Evolutionary conservation across 2,888 invertebrate species (phyloP).

Genomic region (Mystacides longicornis): DNA sequence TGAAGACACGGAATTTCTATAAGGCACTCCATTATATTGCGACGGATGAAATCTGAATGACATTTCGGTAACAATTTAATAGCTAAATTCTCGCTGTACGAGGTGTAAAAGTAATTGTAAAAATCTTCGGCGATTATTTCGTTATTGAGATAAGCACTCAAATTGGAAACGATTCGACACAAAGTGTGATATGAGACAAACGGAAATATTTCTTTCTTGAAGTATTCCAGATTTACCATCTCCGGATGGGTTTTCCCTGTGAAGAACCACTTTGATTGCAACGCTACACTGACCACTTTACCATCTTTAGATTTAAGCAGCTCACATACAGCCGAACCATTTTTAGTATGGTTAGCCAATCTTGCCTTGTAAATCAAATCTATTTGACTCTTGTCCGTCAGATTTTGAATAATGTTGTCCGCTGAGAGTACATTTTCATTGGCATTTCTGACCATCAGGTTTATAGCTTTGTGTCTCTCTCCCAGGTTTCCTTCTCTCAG

Average conservation of each 20-base stretch:
- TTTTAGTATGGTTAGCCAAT: constrained; percentile 17
- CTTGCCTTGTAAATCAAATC: constrained; percentile 16
- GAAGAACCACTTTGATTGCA: constrained; percentile 32
- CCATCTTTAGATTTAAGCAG: constrained; percentile 32
- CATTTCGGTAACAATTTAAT: constrained; percentile 30
- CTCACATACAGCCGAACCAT: constrained; percentile 26
- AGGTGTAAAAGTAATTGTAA: constrained; percentile 25
- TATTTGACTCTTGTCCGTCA: constrained; percentile 6
- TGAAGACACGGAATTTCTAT: constrained; percentile 3
- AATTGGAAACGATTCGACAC: constrained; percentile 28
- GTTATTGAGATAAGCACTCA: constrained; percentile 28
- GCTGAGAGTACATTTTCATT: constrained; percentile 7
- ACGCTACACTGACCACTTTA: constrained; percentile 29
- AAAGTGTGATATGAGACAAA: constrained; percentile 30
- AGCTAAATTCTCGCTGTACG: constrained; percentile 28
- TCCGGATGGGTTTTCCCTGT: constrained; percentile 25
- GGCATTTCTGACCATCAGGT: constrained; percentile 10
- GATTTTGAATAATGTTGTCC: constrained; percentile 3
- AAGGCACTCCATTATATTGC: not conserved
- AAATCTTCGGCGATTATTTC: constrained; percentile 29
- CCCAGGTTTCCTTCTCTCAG: constrained; percentile 8
- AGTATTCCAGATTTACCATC: constrained; percentile 29
- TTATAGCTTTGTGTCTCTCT: constrained; percentile 17
- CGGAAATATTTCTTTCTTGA: constrained; percentile 29
- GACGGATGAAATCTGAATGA: constrained; percentile 27